Evolutionary conservation across 2,888 invertebrate genomes (phyloP), one percentile per base, ranked within the genome.

Genomic region (Dicycla oo): DNA sequence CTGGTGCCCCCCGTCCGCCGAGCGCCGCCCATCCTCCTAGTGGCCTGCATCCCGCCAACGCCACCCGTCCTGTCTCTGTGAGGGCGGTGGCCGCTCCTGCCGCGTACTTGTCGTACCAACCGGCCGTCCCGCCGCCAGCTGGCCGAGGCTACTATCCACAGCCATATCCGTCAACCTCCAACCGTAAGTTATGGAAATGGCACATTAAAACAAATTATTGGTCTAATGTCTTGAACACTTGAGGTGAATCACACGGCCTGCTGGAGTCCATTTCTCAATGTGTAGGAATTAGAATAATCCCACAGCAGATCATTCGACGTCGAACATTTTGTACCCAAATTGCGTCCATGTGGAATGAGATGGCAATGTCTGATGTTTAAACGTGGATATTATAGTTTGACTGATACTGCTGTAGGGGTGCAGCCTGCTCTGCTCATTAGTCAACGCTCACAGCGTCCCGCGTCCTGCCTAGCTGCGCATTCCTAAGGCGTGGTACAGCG

Each of bases 81-180:
- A 66, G 73, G 38, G 63, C 80, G 5, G 73, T 77, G 34, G 58
- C 65, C 3, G 67, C 76, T 15, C 75, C 81, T 13, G 53, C 81
- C 6, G 20, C 58, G 23, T 88, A 83, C 53, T 34, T 83, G 45
- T 73, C 77, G 6, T 88, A 75, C 61, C 86, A 86, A 45, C 77
- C 84, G 6, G 73, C 77, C 20, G 71, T 82, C 7, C 86, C 84
- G 20, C 88, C 88, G n/a, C 88, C 85, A n/a, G 57, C 73, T 30
- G 70, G 40, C 53, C 71, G 86, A 11, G 78, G 79, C 10, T 86
- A 81, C 62, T 85, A 82, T 65, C 63, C 73, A 11, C 87, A 78
- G 54, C 18, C 67, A 10, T 81, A 81, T 51, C 57, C 67, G 18
- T 26, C 84, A 5, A n/a, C 64, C 20, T 8, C 73, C 23, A 61